Conservation (phyloP, 2,113 vertebrate species). For the Thunnus maccoyii region DNA sequence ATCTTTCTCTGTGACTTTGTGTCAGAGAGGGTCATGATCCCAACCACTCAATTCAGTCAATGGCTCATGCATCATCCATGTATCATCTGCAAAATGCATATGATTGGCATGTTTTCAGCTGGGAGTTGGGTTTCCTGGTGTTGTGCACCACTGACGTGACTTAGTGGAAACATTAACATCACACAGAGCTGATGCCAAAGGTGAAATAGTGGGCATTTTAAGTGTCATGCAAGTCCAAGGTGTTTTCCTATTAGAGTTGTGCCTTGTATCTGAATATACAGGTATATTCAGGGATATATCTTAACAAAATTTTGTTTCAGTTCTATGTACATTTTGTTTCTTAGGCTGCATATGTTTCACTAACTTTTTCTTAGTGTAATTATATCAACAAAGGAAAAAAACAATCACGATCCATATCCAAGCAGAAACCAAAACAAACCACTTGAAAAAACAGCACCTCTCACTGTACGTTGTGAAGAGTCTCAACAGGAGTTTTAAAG, state of each 20-base stretch:
- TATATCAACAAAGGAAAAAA: neutral
- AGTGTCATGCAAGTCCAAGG: no score
- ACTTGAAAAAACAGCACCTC: constrained; percentile 17
- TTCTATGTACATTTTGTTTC: neutral
- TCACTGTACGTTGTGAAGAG: neutral
- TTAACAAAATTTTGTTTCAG: neutral
- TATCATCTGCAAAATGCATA: constrained; percentile 17
- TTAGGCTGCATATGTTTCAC: neutral
- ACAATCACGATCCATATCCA: neutral
- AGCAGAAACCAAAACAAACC: constrained; percentile 7
- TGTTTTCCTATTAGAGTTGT: no score
- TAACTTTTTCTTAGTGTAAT: neutral
- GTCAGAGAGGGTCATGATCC: neutral
- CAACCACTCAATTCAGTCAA: no score
- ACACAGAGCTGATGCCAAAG: neutral
- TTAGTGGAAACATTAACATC: neutral
- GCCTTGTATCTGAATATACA: neutral
- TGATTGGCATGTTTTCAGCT: constrained; percentile 20
- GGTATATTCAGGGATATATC: no score
- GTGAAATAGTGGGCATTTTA: no score
- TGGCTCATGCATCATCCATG: constrained; percentile 6
- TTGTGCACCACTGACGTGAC: constrained; percentile 9
- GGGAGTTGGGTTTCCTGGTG: neutral
- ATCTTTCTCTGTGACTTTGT: neutral
- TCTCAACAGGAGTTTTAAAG: constrained; percentile 21